Percentiles rank a stretch among this genome's conserved stretches.
These are phyloP conservation scores for Steinernema carpocapsae DNA, from an alignment of 2,888 invertebrate genomes.

Conservation along the genomic window DNA sequence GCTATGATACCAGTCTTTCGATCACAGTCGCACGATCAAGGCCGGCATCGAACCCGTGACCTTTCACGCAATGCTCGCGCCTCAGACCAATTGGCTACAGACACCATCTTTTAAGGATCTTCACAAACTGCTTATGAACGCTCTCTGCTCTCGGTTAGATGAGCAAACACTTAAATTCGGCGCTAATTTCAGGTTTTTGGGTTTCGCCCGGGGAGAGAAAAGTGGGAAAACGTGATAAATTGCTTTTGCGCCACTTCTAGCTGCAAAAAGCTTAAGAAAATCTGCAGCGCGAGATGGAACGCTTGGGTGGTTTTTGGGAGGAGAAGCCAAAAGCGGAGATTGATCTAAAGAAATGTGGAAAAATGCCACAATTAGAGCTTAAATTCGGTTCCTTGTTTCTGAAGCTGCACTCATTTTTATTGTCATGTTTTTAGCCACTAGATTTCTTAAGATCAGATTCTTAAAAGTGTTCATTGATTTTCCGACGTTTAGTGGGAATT, in stretches of 20 bases:
- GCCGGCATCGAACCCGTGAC: conserved; percentile 15
- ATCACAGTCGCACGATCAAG: conserved; percentile 29
- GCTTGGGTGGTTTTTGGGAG: too few species aligned
- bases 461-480: too few species aligned
- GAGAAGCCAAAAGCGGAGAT: too few species aligned
- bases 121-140: background rate
- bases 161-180: background rate
- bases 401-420: too few species aligned
- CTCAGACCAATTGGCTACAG: conserved; percentile 16
- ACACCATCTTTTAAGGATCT: background rate
- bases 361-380: too few species aligned
- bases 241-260: background rate
- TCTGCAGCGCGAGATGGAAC: background rate
- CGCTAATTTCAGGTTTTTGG: conserved; percentile 13
- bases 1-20: conserved; percentile 34
- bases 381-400: too few species aligned
- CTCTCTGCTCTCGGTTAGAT: background rate
- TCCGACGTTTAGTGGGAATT: too few species aligned
- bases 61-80: background rate
- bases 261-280: background rate
- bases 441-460: too few species aligned
- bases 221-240: conserved; percentile 6
- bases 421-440: too few species aligned
- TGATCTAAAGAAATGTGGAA: too few species aligned
- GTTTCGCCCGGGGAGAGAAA: background rate